Percentiles rank a stretch among this genome's conserved stretches.
Evolutionary conservation across 2,888 invertebrate species (phyloP).

Genomic region (Ophonus ardosiacus): DNA sequence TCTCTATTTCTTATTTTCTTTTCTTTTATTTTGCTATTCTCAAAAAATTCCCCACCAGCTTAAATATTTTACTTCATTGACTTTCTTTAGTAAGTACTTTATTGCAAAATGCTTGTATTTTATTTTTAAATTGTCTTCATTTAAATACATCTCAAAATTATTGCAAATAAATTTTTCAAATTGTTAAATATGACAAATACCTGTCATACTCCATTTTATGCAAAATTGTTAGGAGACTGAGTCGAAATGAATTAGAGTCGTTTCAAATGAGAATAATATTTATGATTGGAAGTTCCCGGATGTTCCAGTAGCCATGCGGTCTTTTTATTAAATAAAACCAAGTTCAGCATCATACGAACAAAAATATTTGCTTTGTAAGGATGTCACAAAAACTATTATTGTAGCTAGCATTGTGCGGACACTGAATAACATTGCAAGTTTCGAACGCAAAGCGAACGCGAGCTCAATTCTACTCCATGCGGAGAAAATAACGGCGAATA

Average conservation of each 20-base stretch:
- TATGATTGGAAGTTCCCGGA: slow-evolving; percentile 42
- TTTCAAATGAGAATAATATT: slow-evolving; percentile 45
- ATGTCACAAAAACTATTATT: slow-evolving; percentile 56
- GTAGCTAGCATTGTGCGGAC: slow-evolving; percentile 58
- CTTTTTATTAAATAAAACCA: slow-evolving; percentile 51
- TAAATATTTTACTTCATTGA: too few relatives aligned
- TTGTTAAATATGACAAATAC: too few relatives aligned
- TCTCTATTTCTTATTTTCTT: too few relatives aligned
- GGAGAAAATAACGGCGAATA: slow-evolving; percentile 29
- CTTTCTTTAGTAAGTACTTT: too few relatives aligned
- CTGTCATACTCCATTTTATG: too few relatives aligned
- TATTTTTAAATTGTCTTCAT: too few relatives aligned
- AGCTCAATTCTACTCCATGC: slow-evolving; percentile 20
- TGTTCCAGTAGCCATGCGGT: slow-evolving; percentile 19
- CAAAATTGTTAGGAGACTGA: not conserved
- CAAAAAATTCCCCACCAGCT: too few relatives aligned
- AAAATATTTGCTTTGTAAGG: slow-evolving; percentile 62
- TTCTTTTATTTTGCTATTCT: too few relatives aligned
- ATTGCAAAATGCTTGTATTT: too few relatives aligned
- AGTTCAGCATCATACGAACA: slow-evolving; percentile 57
- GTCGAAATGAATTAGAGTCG: not conserved
- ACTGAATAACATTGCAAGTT: slow-evolving; percentile 59
- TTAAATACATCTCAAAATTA: too few relatives aligned
- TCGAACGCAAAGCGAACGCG: slow-evolving; percentile 46
- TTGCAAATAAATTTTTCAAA: too few relatives aligned